Evolutionary conservation across 2,113 vertebrate genomes (phyloP).

Genomic region (Otolemur garnettii): DNA sequence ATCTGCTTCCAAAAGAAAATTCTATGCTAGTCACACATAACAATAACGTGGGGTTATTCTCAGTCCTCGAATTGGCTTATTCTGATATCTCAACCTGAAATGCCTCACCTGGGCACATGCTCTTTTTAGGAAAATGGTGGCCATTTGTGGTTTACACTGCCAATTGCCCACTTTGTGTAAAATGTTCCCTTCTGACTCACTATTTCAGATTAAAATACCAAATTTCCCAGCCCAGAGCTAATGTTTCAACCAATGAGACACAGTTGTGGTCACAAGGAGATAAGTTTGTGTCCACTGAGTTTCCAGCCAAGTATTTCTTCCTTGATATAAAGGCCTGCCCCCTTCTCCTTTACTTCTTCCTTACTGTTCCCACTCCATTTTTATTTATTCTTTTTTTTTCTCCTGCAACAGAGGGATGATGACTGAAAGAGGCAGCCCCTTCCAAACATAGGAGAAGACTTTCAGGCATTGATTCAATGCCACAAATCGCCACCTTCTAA

Average conservation of each 20-base stretch:
- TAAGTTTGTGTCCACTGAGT: background rate
- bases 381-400: background rate
- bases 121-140: background rate
- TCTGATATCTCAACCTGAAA: background rate
- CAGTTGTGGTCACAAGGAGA: background rate
- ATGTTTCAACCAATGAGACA: background rate
- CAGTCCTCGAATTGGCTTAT: background rate
- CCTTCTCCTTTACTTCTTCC: background rate
- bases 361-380: background rate
- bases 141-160: background rate
- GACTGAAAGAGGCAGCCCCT: background rate
- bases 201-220: slow-evolving; percentile 6
- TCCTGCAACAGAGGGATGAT: too few species aligned
- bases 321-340: background rate
- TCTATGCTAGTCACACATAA: background rate
- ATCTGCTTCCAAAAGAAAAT: background rate
- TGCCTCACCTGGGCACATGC: background rate
- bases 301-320: background rate
- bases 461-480: background rate
- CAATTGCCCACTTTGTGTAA: background rate
- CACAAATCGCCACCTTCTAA: background rate
- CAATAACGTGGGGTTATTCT: background rate
- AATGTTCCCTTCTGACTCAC: background rate
- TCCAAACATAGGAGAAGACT: background rate
- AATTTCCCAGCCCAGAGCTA: background rate